These are phyloP conservation scores for Atherinomorus stipes DNA, from an alignment of 2,113 vertebrate genomes.

Conservation along the genomic window DNA sequence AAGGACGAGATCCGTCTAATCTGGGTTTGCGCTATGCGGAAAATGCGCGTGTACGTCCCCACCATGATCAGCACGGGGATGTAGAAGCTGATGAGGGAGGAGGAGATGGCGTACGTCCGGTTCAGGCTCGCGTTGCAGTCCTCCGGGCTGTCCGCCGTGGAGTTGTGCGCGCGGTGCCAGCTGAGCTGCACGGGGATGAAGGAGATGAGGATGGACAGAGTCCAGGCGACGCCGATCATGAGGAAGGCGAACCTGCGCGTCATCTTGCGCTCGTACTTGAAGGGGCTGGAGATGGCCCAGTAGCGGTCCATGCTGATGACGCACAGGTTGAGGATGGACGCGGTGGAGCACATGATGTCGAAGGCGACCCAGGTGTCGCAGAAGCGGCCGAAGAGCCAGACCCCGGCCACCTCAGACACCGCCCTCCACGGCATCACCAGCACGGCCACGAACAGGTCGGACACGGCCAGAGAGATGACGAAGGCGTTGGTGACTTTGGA, in stretches of 20 bases:
- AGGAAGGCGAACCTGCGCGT: slow-evolving; percentile 81
- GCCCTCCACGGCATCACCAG: slow-evolving; percentile 88
- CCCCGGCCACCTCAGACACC: slow-evolving; percentile 79
- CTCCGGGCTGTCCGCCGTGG: slow-evolving; percentile 14
- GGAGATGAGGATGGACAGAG: slow-evolving; percentile 83
- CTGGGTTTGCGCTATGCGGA: slow-evolving; percentile 86
- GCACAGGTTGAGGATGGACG: slow-evolving; percentile 87
- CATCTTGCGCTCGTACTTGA: slow-evolving; percentile 84
- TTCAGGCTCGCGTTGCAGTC: slow-evolving; percentile 85
- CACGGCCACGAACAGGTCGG: slow-evolving; percentile 85
- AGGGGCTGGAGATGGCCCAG: slow-evolving; percentile 87
- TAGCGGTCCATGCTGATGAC: slow-evolving; percentile 88
- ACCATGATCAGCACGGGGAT: slow-evolving; percentile 87
- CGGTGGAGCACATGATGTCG: slow-evolving; percentile 86
- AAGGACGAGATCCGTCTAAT: slow-evolving; percentile 84
- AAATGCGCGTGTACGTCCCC: slow-evolving; percentile 86
- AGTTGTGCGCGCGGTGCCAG: slow-evolving; percentile 80
- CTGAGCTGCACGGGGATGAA: slow-evolving; percentile 80
- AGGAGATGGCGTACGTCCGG: slow-evolving; percentile 82
- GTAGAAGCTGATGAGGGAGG: slow-evolving; percentile 77
- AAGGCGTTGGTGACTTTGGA: slow-evolving; percentile 86
- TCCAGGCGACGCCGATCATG: slow-evolving; percentile 84
- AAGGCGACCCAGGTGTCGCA: slow-evolving; percentile 88
- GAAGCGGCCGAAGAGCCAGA: slow-evolving; percentile 85
- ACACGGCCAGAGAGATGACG: slow-evolving; percentile 85